A percentile compares a stretch with the other conserved stretches of the same genome.
phyloP scores from a whole-genome alignment of 2,888 invertebrate species.

The Caenorhabditis parvicauda region DNA sequence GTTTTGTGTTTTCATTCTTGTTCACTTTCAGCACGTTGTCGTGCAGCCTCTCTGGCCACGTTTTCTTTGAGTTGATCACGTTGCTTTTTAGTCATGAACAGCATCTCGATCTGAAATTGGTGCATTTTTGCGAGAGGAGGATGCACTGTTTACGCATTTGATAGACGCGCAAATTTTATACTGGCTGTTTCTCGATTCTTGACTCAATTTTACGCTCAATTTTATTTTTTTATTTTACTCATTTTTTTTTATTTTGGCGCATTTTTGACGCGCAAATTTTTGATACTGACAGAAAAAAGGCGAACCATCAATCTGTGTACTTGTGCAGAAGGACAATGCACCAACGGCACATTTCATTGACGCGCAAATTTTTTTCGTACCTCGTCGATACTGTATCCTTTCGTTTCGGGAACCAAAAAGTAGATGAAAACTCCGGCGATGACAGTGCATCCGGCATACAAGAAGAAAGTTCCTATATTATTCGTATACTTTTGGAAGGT shows the following conservation, averaged over 20 bases:
- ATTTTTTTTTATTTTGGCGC: background rate
- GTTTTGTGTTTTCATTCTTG: too few relatives aligned
- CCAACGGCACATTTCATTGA: background rate
- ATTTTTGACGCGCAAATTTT: too few relatives aligned
- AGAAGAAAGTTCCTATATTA: constrained; percentile 67
- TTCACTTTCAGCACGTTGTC: constrained; percentile 15
- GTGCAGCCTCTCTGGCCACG: too few relatives aligned
- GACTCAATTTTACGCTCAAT: too few relatives aligned
- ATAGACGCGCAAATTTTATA: too few relatives aligned
- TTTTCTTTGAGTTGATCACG: constrained; percentile 34
- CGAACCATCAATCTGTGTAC: too few relatives aligned
- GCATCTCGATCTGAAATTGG: constrained; percentile 44
- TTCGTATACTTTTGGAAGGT: background rate
- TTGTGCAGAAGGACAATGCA: background rate
- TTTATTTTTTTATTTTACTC: background rate
- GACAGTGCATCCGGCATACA: constrained; percentile 67
- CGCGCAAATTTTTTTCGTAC: constrained; percentile 50
- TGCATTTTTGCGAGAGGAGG: too few relatives aligned
- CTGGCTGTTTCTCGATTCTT: too few relatives aligned
- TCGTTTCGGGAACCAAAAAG: constrained; percentile 68
- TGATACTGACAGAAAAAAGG: too few relatives aligned
- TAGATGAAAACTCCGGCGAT: constrained; percentile 66
- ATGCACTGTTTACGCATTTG: too few relatives aligned
- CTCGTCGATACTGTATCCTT: constrained; percentile 67
- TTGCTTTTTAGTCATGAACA: constrained; percentile 54